Conservation (phyloP, 2,888 invertebrate species). For the Cheilosia vernalis region DNA sequence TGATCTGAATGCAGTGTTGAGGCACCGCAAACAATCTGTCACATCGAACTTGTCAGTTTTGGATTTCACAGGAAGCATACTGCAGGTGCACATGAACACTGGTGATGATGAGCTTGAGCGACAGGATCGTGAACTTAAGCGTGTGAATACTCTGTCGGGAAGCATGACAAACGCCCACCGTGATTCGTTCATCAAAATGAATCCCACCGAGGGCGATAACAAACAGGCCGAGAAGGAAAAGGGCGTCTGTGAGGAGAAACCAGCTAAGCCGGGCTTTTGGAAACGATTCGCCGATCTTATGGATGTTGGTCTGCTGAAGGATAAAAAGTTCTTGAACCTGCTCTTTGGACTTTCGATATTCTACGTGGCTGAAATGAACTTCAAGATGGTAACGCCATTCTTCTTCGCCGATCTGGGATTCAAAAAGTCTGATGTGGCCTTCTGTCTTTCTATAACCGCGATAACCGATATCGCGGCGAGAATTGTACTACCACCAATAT, state of each 20-base stretch:
- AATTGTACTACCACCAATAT: constrained; percentile 89
- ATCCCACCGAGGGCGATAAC: constrained; percentile 80
- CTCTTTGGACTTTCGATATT: constrained; percentile 89
- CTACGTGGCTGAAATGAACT: constrained; percentile 90
- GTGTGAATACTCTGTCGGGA: constrained; percentile 81
- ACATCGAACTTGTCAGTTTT: constrained; percentile 89
- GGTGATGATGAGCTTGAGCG: constrained; percentile 83
- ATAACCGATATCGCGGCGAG: constrained; percentile 90
- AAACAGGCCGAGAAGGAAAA: constrained; percentile 76
- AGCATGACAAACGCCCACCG: constrained; percentile 80
- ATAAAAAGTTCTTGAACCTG: constrained; percentile 89
- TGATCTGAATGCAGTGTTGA: constrained; percentile 84
- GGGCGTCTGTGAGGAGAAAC: constrained; percentile 24
- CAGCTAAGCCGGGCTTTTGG: constrained; percentile 83
- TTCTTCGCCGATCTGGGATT: constrained; percentile 87
- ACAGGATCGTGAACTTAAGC: constrained; percentile 82
- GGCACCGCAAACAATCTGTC: constrained; percentile 87
- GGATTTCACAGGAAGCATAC: constrained; percentile 90
- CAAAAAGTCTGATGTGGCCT: constrained; percentile 88
- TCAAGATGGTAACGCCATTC: constrained; percentile 89
- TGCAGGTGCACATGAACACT: constrained; percentile 87
- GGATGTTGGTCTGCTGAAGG: constrained; percentile 89
- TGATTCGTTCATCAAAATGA: constrained; percentile 83
- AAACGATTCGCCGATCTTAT: constrained; percentile 87
- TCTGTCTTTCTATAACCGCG: constrained; percentile 90